Base-by-base conservation (phyloP, 2,113 vertebrate genomes). In the Xiphophorus maculatus region DNA sequence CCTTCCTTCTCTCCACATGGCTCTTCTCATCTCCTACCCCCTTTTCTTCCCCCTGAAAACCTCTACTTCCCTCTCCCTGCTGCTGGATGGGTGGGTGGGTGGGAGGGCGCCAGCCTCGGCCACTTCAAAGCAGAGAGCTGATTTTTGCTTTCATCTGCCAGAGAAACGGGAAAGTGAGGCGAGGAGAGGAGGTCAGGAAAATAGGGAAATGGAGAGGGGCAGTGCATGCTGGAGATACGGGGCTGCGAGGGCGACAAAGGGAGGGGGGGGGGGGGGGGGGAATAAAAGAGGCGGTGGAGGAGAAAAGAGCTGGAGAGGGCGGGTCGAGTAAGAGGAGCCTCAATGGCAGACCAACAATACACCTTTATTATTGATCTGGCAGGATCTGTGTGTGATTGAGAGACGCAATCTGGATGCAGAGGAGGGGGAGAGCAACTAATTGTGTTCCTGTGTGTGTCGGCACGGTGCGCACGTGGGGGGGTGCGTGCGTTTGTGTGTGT, bases 101-200 rank as follows among this genome's bases (percentile, higher is more conserved):
- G 81, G 89, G 89, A 88, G 92, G 90, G 90, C 85, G 87, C 88
- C 88, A 86, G 83, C 77, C 88, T 84, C 73, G 71, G 83, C 84
- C 86, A 90, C 92, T 93, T 93, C 90, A 93, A 92, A 93, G 90
- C 66, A 78, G n/a, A 17, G 75, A 77, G 88, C 90, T 86, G 87
- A 89, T 90, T 86, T 90, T 76, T 66, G 84, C 91, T 93, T 93
- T 93, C 88, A 93, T 93, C 90, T 93, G 85, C 71, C 66, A 78
- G 76, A 77, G 84, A 85, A 83, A 71, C 51, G 75, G 73, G 74
- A 66, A 65, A 67, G n/a, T 67, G 70, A 48, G 63, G 62, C 27
- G 81, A 75, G 73, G 73, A 78, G 74, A 74, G 68, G 63, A 80
- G 70, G 61, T 76, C 60, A 81, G 51, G 69, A 77, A 70, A 66